These are phyloP conservation scores for Oryzias dopingdopingensis DNA, from an alignment of 2,797 vertebrate species.

Conservation along the genomic window DNA sequence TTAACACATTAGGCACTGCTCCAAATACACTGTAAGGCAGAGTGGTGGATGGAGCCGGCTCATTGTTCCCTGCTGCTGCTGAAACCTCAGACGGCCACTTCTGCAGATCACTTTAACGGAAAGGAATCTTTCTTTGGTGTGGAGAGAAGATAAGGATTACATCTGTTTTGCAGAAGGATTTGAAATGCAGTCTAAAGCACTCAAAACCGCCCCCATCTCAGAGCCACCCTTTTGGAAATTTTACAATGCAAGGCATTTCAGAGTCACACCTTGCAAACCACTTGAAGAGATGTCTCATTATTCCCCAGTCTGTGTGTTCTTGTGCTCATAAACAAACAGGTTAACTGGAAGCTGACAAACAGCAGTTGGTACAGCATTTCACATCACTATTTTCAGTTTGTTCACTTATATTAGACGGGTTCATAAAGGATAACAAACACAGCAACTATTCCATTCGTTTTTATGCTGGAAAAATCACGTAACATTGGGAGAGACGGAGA, in stretches of 20 bases:
- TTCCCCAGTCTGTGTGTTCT: conserved; percentile 57
- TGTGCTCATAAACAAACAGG: conserved; percentile 56
- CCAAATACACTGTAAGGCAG: conserved; percentile 1
- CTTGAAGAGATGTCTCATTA: conserved; percentile 53
- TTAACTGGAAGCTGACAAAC: conserved; percentile 57
- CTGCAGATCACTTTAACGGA: conserved; percentile 11
- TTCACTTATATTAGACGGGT: conserved; percentile 13
- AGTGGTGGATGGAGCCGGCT: conserved; percentile 4
- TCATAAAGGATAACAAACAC: conserved; percentile 46
- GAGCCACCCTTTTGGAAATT: conserved; percentile 26
- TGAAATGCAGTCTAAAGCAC: conserved; percentile 4
- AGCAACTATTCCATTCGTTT: conserved; percentile 38
- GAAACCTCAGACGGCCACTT: background rate
- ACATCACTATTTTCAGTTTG: conserved; percentile 1
- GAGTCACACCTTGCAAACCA: conserved; percentile 52
- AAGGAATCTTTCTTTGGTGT: conserved; percentile 13
- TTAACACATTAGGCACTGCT: conserved; percentile 13
- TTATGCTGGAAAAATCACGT: conserved; percentile 36
- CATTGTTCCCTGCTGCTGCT: background rate
- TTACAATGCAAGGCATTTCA: conserved; percentile 42
- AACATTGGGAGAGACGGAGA: conserved; percentile 7
- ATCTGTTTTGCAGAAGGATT: conserved; percentile 2
- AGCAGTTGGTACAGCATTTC: conserved; percentile 24
- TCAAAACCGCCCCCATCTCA: background rate
- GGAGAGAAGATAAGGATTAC: conserved; percentile 2